Percentiles rank a stretch among this genome's conserved stretches.
phyloP scores from a whole-genome alignment of 2,888 invertebrate genomes.

The Macaria notata region DNA sequence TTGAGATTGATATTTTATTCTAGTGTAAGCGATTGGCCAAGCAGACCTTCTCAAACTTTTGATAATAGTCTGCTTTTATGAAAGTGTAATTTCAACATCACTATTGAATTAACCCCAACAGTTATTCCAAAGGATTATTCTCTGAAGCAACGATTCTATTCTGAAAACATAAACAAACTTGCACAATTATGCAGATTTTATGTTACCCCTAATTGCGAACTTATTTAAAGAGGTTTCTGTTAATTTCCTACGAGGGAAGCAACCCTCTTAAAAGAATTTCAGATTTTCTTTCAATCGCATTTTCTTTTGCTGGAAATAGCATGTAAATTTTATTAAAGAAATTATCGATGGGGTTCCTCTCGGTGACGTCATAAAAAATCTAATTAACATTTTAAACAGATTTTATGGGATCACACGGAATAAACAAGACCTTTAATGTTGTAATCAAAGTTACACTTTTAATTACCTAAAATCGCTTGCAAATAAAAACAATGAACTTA shows the following conservation, averaged over 20 bases:
- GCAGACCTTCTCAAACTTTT: too few species aligned
- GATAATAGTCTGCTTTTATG: too few species aligned
- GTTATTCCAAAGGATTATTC: slow-evolving; percentile 27
- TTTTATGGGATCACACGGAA: slow-evolving; percentile 20
- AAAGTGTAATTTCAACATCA: too few species aligned
- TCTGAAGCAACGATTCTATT: slow-evolving; percentile 54
- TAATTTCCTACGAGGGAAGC: slow-evolving; percentile 60
- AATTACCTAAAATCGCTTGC: background rate
- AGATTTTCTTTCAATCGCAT: slow-evolving; percentile 65
- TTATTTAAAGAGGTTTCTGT: slow-evolving; percentile 80
- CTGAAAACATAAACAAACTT: slow-evolving; percentile 77
- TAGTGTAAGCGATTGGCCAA: background rate
- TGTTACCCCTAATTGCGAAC: slow-evolving; percentile 80
- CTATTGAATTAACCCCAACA: slow-evolving; percentile 3
- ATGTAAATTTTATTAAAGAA: slow-evolving; percentile 70
- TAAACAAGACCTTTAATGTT: slow-evolving; percentile 10
- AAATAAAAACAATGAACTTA: too few species aligned
- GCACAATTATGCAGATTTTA: slow-evolving; percentile 79
- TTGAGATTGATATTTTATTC: too few species aligned
- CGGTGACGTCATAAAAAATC: slow-evolving; percentile 53
- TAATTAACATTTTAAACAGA: slow-evolving; percentile 44
- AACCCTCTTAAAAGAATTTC: slow-evolving; percentile 49
- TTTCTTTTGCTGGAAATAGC: slow-evolving; percentile 54
- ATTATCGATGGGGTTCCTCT: slow-evolving; percentile 56
- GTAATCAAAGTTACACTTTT: background rate